These are phyloP conservation scores for Corapipo altera DNA, from an alignment of 2,113 vertebrate genomes.

Conservation along the genomic window DNA sequence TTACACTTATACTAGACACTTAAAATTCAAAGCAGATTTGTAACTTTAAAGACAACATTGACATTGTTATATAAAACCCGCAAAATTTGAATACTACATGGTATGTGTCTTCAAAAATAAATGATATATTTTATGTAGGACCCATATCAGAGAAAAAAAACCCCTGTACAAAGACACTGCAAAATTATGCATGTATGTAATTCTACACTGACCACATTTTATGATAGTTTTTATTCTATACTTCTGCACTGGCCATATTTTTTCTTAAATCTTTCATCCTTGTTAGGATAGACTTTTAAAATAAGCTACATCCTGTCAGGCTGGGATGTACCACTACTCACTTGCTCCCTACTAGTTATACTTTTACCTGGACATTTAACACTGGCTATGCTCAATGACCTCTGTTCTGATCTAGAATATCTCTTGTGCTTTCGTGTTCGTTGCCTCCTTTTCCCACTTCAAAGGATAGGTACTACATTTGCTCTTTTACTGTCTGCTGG, in stretches of 20 bases:
- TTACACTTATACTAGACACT: neutral
- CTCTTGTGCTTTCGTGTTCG: neutral
- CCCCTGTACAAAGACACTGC: neutral
- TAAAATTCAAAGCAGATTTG: neutral
- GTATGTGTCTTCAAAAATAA: neutral
- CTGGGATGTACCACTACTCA: neutral
- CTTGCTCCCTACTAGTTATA: neutral
- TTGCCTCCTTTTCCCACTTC: neutral
- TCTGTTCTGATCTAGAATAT: neutral
- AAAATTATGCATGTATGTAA: neutral
- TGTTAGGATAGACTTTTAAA: neutral
- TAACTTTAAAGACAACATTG: neutral
- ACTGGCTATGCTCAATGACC: neutral
- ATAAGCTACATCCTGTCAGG: neutral
- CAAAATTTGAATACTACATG: neutral
- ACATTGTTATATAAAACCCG: neutral
- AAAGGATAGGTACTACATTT: neutral
- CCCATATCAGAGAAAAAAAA: neutral
- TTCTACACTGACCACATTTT: fast-evolving
- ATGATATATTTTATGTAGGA: neutral
- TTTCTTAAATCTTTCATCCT: neutral
- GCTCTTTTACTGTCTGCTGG: neutral
- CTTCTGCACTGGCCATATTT: neutral
- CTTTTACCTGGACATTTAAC: neutral
- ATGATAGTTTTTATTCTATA: neutral